Percentiles rank a stretch among this genome's conserved stretches.
Evolutionary conservation across 2,888 invertebrate genomes (phyloP).

Genomic region (Loripinus fragilis): DNA sequence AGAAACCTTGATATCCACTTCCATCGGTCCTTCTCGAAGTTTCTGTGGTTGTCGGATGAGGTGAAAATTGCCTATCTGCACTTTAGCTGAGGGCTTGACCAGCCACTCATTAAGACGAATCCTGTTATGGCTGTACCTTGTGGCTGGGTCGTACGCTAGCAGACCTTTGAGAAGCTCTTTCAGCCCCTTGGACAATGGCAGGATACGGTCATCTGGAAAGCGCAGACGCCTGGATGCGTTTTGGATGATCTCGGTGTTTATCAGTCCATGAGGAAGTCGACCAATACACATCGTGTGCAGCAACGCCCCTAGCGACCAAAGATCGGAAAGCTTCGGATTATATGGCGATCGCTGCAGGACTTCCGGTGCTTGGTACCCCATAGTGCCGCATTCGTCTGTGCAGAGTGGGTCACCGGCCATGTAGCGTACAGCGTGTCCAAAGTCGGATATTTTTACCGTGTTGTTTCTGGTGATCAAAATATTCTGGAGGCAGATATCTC

Average conservation of each 20-base stretch:
- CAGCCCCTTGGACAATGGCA: slow-evolving; percentile 64
- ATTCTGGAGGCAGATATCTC: slow-evolving; percentile 78
- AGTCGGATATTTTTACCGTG: slow-evolving; percentile 75
- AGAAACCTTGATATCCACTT: slow-evolving; percentile 35
- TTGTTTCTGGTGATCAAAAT: slow-evolving; percentile 74
- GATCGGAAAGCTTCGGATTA: slow-evolving; percentile 73
- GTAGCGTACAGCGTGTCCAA: slow-evolving; percentile 73
- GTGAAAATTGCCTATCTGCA: slow-evolving; percentile 79
- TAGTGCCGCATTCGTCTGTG: slow-evolving; percentile 69
- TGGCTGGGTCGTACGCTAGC: slow-evolving; percentile 69
- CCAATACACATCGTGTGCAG: slow-evolving; percentile 77
- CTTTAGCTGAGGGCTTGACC: slow-evolving; percentile 43
- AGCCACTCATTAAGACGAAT: slow-evolving; percentile 69
- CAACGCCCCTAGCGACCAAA: slow-evolving; percentile 77
- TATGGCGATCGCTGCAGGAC: slow-evolving; percentile 69
- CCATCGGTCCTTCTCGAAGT: slow-evolving; percentile 63
- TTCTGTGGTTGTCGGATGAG: slow-evolving; percentile 77
- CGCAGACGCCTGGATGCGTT: slow-evolving; percentile 56
- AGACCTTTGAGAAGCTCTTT: slow-evolving; percentile 71
- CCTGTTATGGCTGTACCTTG: slow-evolving; percentile 72
- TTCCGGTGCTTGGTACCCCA: slow-evolving; percentile 78
- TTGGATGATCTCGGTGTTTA: slow-evolving; percentile 63
- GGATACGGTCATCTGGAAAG: slow-evolving; percentile 61
- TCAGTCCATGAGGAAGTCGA: slow-evolving; percentile 70
- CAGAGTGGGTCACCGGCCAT: slow-evolving; percentile 64